Percentiles rank a stretch among this genome's conserved stretches.
Evolutionary conservation across 2,797 vertebrate genomes (phyloP).

Genomic region (Trichosurus vulpecula): DNA sequence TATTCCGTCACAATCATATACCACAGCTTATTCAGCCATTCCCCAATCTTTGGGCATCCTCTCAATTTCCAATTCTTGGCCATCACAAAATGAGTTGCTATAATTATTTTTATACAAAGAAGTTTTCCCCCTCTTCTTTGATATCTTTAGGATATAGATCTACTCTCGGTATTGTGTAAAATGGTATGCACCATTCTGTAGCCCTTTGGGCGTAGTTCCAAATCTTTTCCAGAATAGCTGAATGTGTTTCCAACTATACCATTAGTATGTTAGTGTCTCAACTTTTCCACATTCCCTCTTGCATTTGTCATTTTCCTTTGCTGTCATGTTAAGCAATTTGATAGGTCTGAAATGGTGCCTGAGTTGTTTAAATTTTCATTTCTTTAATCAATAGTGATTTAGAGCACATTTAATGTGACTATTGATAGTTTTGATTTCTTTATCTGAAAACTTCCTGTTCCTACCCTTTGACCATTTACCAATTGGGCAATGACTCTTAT

Average conservation of each 20-base stretch:
- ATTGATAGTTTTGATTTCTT: not conserved
- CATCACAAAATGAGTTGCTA: not conserved
- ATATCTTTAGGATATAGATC: not conserved
- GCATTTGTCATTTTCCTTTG: not conserved
- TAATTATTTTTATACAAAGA: not conserved
- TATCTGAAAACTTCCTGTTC: not conserved
- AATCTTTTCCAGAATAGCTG: not conserved
- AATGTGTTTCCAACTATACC: not conserved
- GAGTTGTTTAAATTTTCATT: not conserved
- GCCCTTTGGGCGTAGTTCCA: not conserved
- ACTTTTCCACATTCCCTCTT: not conserved
- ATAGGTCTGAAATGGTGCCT: not conserved
- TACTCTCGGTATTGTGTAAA: not conserved
- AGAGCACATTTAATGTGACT: not conserved
- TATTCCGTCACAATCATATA: not conserved
- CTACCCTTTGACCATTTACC: not conserved
- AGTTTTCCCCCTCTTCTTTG: not conserved
- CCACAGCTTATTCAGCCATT: not conserved
- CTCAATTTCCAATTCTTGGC: not conserved
- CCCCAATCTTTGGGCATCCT: not conserved
- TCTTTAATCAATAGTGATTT: not conserved
- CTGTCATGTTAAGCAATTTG: not conserved
- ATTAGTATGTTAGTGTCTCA: not conserved
- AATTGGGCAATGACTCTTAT: not conserved
- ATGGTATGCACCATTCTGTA: not conserved